phyloP scores from a whole-genome alignment of 2,113 vertebrate genomes.

The Telmatochromis sp. region DNA sequence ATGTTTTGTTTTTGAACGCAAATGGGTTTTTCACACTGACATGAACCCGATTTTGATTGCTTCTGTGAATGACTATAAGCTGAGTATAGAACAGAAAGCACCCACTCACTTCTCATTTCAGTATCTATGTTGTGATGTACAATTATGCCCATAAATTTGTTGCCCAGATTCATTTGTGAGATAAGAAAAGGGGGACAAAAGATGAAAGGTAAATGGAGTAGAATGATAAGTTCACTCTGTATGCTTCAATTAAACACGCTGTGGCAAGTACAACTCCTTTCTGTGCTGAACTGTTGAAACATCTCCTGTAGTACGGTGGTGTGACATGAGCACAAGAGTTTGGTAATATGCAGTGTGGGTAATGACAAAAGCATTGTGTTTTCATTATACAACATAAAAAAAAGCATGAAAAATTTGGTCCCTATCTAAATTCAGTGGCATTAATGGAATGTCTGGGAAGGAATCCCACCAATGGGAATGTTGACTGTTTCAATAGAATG shows the following conservation, averaged over 20 bases:
- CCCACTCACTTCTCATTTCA: constrained; percentile 76
- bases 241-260: constrained; percentile 73
- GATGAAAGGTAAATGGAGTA: constrained; percentile 59
- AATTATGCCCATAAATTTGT: constrained; percentile 71
- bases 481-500: not conserved
- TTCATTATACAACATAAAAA: not conserved
- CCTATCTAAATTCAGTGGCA: not conserved
- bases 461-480: not conserved
- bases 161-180: constrained; percentile 65
- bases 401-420: not conserved
- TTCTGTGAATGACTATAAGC: constrained; percentile 9
- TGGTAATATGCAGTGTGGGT: not conserved
- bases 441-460: not conserved
- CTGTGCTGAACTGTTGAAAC: constrained; percentile 1
- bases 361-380: not conserved
- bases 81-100: not conserved
- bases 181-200: constrained; percentile 37
- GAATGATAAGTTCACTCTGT: constrained; percentile 63
- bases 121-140: constrained; percentile 64
- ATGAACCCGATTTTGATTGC: constrained; percentile 62
- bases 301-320: constrained; percentile 1
- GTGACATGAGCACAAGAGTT: not conserved
- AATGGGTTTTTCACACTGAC: constrained; percentile 79
- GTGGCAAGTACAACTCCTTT: constrained; percentile 43
- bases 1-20: constrained; percentile 84